Conservation (phyloP, 2,113 vertebrate genomes). For the Nibea coibor region DNA sequence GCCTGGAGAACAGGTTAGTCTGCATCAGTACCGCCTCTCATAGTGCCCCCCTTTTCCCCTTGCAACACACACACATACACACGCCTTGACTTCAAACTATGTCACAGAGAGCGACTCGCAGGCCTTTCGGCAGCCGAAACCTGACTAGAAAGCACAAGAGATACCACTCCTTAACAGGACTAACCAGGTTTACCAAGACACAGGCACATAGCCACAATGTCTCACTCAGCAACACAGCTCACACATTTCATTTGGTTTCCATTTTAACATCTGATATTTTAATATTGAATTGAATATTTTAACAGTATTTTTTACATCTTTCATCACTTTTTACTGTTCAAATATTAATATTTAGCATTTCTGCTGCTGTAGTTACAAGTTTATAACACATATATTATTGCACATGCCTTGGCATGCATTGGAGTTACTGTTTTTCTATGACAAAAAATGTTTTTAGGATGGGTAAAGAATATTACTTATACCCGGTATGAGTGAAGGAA, state of each 20-base stretch:
- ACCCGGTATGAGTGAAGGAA: neutral
- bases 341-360: neutral
- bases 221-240: neutral
- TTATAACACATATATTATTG: no score
- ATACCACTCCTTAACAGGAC: slow-evolving; percentile 72
- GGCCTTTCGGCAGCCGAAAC: slow-evolving; percentile 71
- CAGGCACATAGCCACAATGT: slow-evolving; percentile 15
- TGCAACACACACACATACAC: slow-evolving; percentile 10
- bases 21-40: slow-evolving; percentile 61
- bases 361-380: no score
- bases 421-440: neutral
- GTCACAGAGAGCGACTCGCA: slow-evolving; percentile 14
- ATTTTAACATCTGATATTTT: neutral
- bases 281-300: neutral
- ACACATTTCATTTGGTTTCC: neutral
- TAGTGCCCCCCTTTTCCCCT: slow-evolving; percentile 15
- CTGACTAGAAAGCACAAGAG: slow-evolving; percentile 29
- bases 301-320: neutral
- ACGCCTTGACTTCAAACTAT: slow-evolving; percentile 11
- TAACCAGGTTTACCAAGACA: slow-evolving; percentile 66
- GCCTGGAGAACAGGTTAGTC: slow-evolving; percentile 81
- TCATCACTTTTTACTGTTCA: neutral
- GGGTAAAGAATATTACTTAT: neutral
- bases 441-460: neutral
- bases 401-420: neutral